These are phyloP conservation scores for Argyresthia goedartella DNA, from an alignment of 2,888 invertebrate species.

Conservation along the genomic window DNA sequence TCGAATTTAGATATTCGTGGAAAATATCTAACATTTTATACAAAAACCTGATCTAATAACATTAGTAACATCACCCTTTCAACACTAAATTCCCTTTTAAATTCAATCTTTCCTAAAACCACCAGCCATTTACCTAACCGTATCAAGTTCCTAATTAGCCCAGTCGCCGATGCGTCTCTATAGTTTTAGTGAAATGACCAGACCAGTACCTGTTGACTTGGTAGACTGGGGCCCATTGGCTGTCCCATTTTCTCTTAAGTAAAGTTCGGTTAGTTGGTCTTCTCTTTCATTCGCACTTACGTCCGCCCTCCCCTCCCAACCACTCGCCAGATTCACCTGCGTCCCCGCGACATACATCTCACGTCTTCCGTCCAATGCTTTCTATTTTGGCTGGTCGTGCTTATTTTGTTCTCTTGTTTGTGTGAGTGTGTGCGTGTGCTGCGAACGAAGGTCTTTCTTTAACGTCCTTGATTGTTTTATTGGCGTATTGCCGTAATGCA, in stretches of 20 bases:
- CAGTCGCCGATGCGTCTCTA: conserved; percentile 42
- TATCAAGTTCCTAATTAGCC: conserved; percentile 39
- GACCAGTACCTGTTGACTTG: conserved; percentile 21
- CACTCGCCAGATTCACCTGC: conserved; percentile 49
- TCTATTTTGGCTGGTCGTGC: conserved; percentile 63
- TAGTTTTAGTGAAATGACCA: conserved; percentile 27
- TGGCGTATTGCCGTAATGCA: background rate
- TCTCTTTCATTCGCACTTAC: conserved; percentile 28
- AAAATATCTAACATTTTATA: too few species aligned
- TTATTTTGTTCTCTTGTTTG: conserved; percentile 21
- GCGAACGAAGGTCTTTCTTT: conserved; percentile 13
- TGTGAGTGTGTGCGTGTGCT: conserved; percentile 23
- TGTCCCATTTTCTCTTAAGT: conserved; percentile 40
- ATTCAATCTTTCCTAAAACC: conserved; percentile 14
- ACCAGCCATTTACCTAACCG: conserved; percentile 10
- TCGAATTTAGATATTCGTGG: conserved; percentile 8
- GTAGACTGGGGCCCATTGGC: conserved; percentile 37
- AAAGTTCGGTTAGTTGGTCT: conserved; percentile 33
- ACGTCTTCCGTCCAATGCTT: conserved; percentile 58
- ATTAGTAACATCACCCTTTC: too few species aligned
- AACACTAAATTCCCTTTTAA: background rate
- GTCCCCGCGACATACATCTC: conserved; percentile 57
- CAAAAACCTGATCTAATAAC: too few species aligned
- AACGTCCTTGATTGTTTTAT: conserved; percentile 2
- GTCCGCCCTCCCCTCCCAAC: background rate